Evolutionary conservation across 92 coral and sea anemone species (phyloP).

Genomic region (Porites lobata): DNA sequence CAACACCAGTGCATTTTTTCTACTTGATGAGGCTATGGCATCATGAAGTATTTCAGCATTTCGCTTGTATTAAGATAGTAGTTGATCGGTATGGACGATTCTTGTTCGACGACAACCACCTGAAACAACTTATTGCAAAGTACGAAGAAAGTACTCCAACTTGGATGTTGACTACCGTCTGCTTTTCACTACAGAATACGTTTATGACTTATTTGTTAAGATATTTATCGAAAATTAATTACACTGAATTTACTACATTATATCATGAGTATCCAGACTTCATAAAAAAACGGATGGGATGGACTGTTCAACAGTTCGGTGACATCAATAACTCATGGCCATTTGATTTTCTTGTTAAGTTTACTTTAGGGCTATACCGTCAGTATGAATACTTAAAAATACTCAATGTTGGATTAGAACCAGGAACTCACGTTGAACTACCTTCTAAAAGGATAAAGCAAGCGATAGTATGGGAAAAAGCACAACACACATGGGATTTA

Average conservation of each 20-base stretch:
- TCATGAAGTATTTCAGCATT: not conserved
- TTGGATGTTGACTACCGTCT: not conserved
- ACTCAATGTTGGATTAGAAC: constrained; percentile 27
- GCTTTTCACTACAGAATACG: not conserved
- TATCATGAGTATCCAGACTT: not conserved
- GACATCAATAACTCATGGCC: not conserved
- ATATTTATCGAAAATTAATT: not conserved
- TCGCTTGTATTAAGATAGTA: constrained; percentile 26
- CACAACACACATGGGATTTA: no score
- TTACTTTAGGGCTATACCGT: constrained; percentile 14
- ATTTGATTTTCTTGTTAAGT: constrained; percentile 5
- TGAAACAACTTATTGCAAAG: not conserved
- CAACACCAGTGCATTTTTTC: not conserved
- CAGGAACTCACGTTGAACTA: constrained; percentile 7
- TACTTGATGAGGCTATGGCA: constrained; percentile 20
- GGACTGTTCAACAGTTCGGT: not conserved
- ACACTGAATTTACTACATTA: not conserved
- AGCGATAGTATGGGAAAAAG: no score
- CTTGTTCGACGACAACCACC: constrained; percentile 1
- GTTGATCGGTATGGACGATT: not conserved
- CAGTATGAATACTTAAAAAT: constrained; percentile 19
- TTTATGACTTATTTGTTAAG: not conserved
- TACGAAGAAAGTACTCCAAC: constrained; percentile 15
- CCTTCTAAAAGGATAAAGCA: not conserved
- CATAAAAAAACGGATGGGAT: constrained; percentile 22